Evolutionary conservation across 2,888 invertebrate species (phyloP).

Genomic region (Magallana nippona): DNA sequence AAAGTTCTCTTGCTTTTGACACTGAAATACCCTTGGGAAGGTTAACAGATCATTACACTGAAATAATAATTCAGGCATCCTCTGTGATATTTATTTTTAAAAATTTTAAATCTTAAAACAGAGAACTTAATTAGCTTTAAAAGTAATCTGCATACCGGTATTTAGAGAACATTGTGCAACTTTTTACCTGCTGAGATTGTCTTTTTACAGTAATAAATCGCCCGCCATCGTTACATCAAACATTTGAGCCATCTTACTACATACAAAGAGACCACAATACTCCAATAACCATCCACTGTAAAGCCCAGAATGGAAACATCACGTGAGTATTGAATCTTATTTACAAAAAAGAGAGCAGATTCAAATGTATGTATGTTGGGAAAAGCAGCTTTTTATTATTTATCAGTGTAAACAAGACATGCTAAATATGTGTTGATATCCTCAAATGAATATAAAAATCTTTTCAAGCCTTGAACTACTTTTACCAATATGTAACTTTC

Average conservation of each 20-base stretch:
- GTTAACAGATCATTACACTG: not conserved
- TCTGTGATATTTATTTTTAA: not conserved
- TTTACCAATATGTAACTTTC: no score
- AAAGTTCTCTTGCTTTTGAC: no score
- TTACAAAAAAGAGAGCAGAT: no score
- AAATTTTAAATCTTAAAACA: not conserved
- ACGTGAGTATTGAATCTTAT: not conserved
- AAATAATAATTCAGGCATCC: not conserved
- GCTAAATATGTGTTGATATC: not conserved
- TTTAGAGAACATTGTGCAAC: no score
- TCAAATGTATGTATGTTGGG: no score
- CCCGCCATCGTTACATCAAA: not conserved
- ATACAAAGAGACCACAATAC: not conserved
- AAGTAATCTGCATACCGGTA: no score
- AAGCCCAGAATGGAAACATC: not conserved
- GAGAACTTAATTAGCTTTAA: no score
- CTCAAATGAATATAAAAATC: no score
- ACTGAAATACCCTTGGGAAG: not conserved
- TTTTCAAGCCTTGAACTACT: no score
- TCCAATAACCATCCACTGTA: not conserved
- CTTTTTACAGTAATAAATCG: not conserved
- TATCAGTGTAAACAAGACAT: not conserved
- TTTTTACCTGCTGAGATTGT: no score
- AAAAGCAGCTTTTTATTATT: no score
- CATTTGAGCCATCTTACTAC: conserved; percentile 8